Percentiles rank a stretch among this genome's conserved stretches.
Conservation (phyloP, 2,888 invertebrate genomes). For the Neelides folsomi region DNA sequence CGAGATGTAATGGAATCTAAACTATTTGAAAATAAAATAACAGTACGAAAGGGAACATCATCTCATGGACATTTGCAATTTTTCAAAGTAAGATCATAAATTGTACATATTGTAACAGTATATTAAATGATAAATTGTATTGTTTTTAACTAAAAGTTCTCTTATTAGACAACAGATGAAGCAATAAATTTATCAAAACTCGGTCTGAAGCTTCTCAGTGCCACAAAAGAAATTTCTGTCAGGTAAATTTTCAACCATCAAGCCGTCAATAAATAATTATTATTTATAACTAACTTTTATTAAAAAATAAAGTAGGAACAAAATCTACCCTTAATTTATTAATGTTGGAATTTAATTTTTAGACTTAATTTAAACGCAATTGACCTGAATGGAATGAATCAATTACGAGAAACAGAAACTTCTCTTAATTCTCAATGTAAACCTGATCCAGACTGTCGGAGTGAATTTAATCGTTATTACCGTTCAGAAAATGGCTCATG, state of each 20-base stretch:
- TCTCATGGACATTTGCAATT: conserved; percentile 8
- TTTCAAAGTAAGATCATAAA: background rate
- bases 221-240: conserved; percentile 23
- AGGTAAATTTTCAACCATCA: conserved; percentile 1
- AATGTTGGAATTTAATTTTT: too few species aligned
- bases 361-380: background rate
- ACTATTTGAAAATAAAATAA: background rate
- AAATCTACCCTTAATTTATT: too few species aligned
- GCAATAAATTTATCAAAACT: conserved; percentile 28
- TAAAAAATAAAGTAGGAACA: too few species aligned
- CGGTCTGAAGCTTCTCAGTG: conserved; percentile 22
- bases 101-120: too few species aligned
- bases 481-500: conserved; percentile 82
- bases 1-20: background rate
- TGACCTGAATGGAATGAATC: conserved; percentile 2
- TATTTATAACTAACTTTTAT: too few species aligned
- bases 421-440: conserved; percentile 7
- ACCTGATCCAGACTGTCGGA: background rate
- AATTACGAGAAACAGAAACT: background rate
- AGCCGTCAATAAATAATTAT: too few species aligned
- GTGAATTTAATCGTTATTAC: conserved; percentile 38
- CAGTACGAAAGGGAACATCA: background rate
- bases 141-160: conserved; percentile 2
- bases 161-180: conserved; percentile 21
- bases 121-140: too few species aligned